Percentiles rank a stretch among this genome's conserved stretches.
Conservation (phyloP, 1,140 invertebrate genomes). For the Macrobrachium nipponense region DNA sequence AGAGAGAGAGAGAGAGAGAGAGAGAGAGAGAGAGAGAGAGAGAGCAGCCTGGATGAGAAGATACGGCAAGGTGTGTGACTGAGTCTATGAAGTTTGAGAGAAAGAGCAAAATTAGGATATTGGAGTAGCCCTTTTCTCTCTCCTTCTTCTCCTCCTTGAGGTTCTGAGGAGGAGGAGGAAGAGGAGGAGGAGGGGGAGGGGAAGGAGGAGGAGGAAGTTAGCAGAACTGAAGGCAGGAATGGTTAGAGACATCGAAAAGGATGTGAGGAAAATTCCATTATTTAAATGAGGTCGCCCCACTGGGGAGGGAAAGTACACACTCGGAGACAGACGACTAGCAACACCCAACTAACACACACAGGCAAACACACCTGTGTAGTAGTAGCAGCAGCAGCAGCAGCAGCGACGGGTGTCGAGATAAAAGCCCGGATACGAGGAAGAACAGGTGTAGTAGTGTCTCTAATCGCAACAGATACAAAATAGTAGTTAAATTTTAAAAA, state of each 20-base stretch:
- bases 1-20: conserved; percentile 2
- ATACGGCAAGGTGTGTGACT: not conserved
- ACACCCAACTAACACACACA: conserved; percentile 19
- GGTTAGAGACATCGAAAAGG: not conserved
- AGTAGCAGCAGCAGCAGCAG: no score
- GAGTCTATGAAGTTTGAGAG: not conserved
- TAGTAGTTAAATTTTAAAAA: no score
- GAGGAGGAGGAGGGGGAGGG: not conserved
- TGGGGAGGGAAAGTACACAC: not conserved
- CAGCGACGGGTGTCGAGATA: no score
- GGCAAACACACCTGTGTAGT: not conserved
- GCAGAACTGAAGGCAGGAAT: no score
- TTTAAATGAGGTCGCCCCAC: not conserved
- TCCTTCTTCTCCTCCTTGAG: not conserved
- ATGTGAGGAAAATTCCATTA: not conserved
- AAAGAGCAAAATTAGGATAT: not conserved
- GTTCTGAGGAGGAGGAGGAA: not conserved
- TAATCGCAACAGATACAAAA: no score
- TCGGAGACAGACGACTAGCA: not conserved
- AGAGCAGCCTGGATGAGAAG: not conserved
- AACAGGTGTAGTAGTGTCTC: no score
- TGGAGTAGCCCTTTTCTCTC: not conserved
- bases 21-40: conserved; percentile 11
- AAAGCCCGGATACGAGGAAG: no score
- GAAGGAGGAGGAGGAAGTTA: not conserved